These are phyloP conservation scores for Meleagris gallopavo DNA, from an alignment of 2,113 vertebrate species.

Conservation along the genomic window DNA sequence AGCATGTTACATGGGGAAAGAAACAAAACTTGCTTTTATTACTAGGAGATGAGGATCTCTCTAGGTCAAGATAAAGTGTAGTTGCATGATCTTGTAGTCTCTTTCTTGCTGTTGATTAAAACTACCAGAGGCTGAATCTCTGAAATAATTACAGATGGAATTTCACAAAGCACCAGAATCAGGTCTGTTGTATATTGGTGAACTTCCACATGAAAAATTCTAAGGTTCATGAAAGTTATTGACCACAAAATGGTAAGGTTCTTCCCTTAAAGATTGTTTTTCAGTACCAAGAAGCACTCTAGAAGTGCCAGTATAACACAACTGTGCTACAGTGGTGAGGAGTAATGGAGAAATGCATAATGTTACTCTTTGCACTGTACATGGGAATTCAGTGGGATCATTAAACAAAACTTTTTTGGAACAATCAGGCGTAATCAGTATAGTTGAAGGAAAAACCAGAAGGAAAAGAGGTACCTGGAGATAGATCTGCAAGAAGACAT, in stretches of 20 bases:
- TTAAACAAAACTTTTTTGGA: background rate
- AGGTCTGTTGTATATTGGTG: background rate
- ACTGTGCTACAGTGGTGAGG: background rate
- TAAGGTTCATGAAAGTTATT: background rate
- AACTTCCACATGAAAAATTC: background rate
- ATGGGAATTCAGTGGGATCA: background rate
- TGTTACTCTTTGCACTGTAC: background rate
- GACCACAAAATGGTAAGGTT: background rate
- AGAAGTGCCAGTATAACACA: background rate
- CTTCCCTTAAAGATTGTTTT: background rate
- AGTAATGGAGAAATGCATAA: background rate
- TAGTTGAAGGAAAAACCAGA: background rate
- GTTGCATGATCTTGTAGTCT: background rate
- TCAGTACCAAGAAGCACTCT: background rate
- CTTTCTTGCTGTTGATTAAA: background rate
- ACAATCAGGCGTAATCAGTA: background rate
- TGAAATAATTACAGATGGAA: background rate
- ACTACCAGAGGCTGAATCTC: background rate
- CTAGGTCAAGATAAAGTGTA: slow-evolving; percentile 1
- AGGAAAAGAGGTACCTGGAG: background rate
- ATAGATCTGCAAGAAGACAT: background rate
- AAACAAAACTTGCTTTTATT: slow-evolving; percentile 23
- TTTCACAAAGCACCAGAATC: background rate
- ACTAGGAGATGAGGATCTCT: slow-evolving; percentile 17
- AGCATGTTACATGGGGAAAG: background rate